These are phyloP conservation scores for Prochilodus magdalenae DNA, from an alignment of 2,113 vertebrate genomes.

Conservation along the genomic window DNA sequence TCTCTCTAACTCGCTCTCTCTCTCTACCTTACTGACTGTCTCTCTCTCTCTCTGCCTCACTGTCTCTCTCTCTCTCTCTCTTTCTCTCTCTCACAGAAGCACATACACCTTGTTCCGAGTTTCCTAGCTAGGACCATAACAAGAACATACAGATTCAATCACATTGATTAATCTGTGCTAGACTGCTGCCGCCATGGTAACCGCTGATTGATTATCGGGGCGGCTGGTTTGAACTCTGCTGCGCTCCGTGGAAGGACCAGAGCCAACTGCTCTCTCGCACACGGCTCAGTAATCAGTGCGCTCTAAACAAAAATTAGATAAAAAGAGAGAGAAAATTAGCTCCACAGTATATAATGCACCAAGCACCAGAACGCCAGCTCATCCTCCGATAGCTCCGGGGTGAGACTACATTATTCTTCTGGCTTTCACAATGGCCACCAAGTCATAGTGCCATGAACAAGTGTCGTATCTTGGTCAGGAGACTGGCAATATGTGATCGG, in stretches of 20 bases:
- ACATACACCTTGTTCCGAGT: background rate
- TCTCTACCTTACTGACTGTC: no score
- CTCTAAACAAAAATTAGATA: background rate
- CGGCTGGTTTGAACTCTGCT: conserved; percentile 15
- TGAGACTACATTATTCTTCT: no score
- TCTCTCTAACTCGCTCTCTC: conserved; percentile 10
- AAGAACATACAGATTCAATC: conserved; percentile 46
- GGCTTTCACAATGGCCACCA: no score
- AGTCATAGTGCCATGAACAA: no score
- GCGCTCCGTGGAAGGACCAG: conserved; percentile 4
- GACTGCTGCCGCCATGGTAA: conserved; percentile 21
- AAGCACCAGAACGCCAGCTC: no score
- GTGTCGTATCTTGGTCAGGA: no score
- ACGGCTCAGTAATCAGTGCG: background rate
- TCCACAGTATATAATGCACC: no score
- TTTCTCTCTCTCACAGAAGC: background rate
- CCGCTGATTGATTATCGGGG: conserved; percentile 42
- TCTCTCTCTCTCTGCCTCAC: no score
- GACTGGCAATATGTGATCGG: no score
- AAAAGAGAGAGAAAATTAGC: background rate
- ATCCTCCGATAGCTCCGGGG: no score
- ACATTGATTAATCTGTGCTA: conserved; percentile 52
- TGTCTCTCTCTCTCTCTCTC: background rate
- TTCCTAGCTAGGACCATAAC: conserved; percentile 19
- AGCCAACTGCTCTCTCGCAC: background rate